Evolutionary conservation across 2,797 vertebrate genomes (phyloP), one percentile per base, ranked within the genome.

Genomic region (Miichthys miiuy): DNA sequence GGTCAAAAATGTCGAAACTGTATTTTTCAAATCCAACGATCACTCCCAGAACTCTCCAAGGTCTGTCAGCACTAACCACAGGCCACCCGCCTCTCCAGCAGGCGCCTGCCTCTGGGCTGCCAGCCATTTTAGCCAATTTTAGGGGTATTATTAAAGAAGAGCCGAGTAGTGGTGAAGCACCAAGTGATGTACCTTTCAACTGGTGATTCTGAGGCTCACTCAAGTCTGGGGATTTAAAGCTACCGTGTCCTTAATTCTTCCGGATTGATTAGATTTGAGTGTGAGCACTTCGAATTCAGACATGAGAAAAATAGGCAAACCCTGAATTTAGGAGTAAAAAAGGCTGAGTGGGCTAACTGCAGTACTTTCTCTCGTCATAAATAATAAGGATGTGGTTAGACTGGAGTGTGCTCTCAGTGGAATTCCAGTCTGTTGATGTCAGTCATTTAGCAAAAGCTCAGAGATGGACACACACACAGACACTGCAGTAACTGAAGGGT

Each of bases 371-470:
- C 86, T 89, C 82, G 41, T 90, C 85, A 84, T 85, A 90, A 91
- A 91, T 83, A 89, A 88, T 56, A 84, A 81, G 88, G 88, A 85
- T 91, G 93, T 90, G 93, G 93, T 90, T 46, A 75, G 85, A 80
- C 73, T 67, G 69, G 74, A 86, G 83, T 48, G 82, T 42, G 77
- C 76, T 79, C 80, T 85, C 73, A 10, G 52, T 81, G 65, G 82
- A 55, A 91, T 91, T 91, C 91, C 90, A 88, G 62, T 60, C 84
- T 64, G 83, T 70, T 89, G 88, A 91, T 85, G 90, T 92, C 91
- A 92, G 89, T 87, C 83, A 82, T 84, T 82, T 75, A 63, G 78
- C 77, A 25, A 44, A 56, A 64, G 25, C 72, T 68, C 61, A 50
- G 17, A 52, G 30, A 86, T 18, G 63, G 64, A 88, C 62, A 69